These are phyloP conservation scores for Triops longicaudatus DNA, from an alignment of 1,140 invertebrate species.

Conservation along the genomic window DNA sequence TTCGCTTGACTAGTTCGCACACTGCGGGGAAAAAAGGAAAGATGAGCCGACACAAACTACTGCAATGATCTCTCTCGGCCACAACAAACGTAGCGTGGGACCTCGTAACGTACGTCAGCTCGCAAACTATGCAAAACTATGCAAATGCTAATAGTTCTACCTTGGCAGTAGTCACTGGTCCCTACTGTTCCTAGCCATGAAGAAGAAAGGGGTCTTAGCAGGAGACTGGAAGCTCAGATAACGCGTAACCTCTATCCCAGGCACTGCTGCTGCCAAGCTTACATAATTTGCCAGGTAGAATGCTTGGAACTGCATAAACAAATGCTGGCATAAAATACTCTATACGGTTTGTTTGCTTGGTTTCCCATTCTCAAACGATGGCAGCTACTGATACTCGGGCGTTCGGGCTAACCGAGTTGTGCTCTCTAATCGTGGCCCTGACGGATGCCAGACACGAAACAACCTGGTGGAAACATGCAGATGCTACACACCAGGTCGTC, in stretches of 20 bases:
- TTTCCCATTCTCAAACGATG: background rate
- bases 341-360: background rate
- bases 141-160: background rate
- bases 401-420: background rate
- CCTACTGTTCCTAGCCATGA: background rate
- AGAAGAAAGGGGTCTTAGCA: conserved; percentile 1
- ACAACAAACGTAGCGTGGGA: no score
- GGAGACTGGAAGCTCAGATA: background rate
- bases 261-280: background rate
- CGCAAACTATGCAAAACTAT: background rate
- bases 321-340: background rate
- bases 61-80: no score
- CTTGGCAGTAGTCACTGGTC: conserved; percentile 1
- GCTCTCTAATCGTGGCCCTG: background rate
- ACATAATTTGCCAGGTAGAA: background rate
- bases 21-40: no score
- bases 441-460: background rate
- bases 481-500: background rate
- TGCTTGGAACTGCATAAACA: background rate
- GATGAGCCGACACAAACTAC: no score
- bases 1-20: no score
- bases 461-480: background rate
- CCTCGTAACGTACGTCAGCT: background rate
- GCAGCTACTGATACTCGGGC: conserved; percentile 5
- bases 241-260: background rate